These are phyloP conservation scores for Festucalex cinctus DNA, from an alignment of 2,113 vertebrate genomes.

Conservation along the genomic window DNA sequence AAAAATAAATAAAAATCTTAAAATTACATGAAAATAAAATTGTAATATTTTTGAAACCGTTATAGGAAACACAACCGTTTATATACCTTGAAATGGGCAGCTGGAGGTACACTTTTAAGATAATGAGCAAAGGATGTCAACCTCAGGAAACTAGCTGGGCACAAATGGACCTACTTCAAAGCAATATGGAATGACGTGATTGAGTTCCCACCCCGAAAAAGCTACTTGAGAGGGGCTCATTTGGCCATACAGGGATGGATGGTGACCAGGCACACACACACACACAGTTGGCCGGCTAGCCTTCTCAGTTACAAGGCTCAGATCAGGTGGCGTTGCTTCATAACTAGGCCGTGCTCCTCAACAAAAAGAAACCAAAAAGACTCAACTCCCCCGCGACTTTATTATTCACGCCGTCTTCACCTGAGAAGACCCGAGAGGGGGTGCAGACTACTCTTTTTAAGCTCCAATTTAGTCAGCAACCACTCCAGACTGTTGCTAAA, in stretches of 20 bases:
- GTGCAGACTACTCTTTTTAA: constrained; percentile 2
- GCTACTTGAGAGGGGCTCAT: constrained; percentile 24
- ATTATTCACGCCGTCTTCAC: constrained; percentile 64
- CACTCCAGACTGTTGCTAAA: constrained; percentile 4
- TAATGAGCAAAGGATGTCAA: not conserved
- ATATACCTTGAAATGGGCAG: too few relatives aligned
- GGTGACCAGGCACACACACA: constrained; percentile 59
- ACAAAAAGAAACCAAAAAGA: constrained; percentile 55
- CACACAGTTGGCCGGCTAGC: constrained; percentile 46
- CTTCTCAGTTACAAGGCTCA: constrained; percentile 61
- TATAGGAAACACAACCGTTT: too few relatives aligned
- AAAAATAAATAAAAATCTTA: too few relatives aligned
- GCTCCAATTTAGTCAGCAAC: not conserved
- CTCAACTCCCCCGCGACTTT: constrained; percentile 30
- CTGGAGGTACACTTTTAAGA: too few relatives aligned
- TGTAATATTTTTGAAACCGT: too few relatives aligned
- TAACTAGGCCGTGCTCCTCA: constrained; percentile 57
- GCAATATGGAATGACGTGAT: not conserved
- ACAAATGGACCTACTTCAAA: not conserved
- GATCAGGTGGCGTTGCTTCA: constrained; percentile 73
- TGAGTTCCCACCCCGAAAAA: constrained; percentile 12
- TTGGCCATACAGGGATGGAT: constrained; percentile 39
- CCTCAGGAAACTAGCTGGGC: not conserved
- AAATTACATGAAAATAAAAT: too few relatives aligned
- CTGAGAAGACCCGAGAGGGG: constrained; percentile 47